phyloP scores from a whole-genome alignment of 37 sponge, comb jelly and placozoan species.

The Cladorhizidae sp. region DNA sequence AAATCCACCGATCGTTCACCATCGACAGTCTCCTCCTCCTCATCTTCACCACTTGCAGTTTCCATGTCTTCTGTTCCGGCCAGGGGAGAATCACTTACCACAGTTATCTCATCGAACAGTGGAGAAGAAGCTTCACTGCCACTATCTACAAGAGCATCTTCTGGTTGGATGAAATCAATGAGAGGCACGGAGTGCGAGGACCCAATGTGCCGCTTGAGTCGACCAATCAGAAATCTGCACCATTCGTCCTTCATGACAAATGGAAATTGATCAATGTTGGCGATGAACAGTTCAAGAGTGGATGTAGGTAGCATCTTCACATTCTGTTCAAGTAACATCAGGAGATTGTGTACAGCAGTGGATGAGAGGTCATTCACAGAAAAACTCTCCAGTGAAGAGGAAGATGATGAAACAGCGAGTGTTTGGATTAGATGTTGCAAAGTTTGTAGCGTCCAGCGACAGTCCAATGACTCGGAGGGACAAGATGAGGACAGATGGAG shows the following conservation, averaged over 20 bases:
- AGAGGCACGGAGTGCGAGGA: background rate
- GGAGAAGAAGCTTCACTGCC: too few relatives aligned
- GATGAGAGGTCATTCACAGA: background rate
- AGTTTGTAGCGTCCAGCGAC: constrained; percentile 2
- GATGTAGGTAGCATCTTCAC: background rate
- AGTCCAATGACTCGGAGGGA: too few relatives aligned
- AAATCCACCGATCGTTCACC: too few relatives aligned
- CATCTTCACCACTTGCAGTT: too few relatives aligned
- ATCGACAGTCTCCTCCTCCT: too few relatives aligned
- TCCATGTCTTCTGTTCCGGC: too few relatives aligned
- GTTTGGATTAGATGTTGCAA: background rate
- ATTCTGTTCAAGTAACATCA: background rate
- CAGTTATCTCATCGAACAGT: too few relatives aligned
- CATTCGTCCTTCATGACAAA: background rate
- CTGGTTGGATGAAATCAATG: too few relatives aligned
- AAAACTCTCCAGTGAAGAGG: background rate
- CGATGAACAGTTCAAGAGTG: background rate
- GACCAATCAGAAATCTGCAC: background rate
- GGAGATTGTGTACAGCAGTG: background rate
- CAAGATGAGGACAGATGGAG: too few relatives aligned
- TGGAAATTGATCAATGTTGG: background rate
- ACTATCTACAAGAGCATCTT: too few relatives aligned
- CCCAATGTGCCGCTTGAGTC: background rate
- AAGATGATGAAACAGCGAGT: too few relatives aligned
- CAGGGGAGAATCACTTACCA: too few relatives aligned